phyloP scores from a whole-genome alignment of 1,140 invertebrate species.

The Drosophila pruinosa region DNA sequence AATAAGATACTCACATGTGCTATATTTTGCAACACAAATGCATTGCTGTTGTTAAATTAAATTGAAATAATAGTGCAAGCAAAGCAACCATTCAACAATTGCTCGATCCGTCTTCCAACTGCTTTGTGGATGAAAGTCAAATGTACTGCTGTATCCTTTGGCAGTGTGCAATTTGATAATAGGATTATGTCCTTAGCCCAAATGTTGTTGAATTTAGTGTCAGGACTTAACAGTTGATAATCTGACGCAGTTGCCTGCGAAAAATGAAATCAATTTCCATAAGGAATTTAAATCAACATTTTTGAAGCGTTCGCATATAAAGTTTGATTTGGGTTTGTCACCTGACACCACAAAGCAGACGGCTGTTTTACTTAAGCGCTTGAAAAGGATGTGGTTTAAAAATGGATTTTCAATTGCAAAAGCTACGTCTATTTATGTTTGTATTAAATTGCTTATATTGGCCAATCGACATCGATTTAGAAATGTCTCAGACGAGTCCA shows the following conservation, averaged over 20 bases:
- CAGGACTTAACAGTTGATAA: slow-evolving; percentile 22
- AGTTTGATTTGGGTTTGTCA: slow-evolving; percentile 3
- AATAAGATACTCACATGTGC: slow-evolving; percentile 5
- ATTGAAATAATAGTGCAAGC: neutral
- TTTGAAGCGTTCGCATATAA: neutral
- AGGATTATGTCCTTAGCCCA: slow-evolving; percentile 35
- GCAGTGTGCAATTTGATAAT: slow-evolving; percentile 23
- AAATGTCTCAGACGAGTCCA: neutral
- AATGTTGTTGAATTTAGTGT: slow-evolving; percentile 7
- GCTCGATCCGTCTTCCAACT: neutral
- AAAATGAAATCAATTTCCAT: slow-evolving; percentile 20
- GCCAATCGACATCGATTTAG: too few relatives aligned
- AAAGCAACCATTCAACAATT: neutral
- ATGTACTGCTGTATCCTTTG: neutral
- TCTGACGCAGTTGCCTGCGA: neutral
- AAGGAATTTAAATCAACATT: neutral
- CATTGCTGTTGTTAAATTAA: slow-evolving; percentile 17
- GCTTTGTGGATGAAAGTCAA: slow-evolving; percentile 1
- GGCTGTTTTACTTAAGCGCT: neutral
- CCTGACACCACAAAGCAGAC: neutral
- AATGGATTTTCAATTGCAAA: too few relatives aligned
- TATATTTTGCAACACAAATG: slow-evolving; percentile 10
- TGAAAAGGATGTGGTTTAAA: neutral
- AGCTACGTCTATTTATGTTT: too few relatives aligned
- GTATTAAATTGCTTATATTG: too few relatives aligned